Conservation (phyloP, 2,113 vertebrate genomes). For the Otus sunia region DNA sequence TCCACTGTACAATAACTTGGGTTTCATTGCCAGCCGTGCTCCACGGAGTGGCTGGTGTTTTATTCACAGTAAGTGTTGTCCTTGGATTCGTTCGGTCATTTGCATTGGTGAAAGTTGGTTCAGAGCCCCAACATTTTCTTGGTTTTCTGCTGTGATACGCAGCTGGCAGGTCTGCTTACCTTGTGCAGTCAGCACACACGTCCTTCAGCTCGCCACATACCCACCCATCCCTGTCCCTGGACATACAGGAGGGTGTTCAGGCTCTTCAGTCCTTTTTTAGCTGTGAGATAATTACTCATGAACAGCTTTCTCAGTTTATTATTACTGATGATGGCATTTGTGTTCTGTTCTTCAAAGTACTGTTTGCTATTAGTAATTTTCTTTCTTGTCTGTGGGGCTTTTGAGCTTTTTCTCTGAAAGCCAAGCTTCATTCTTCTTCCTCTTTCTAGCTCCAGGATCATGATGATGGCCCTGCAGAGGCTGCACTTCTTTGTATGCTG, state of each 20-base stretch:
- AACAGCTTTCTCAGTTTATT: background rate
- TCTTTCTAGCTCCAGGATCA: background rate
- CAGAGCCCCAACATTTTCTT: background rate
- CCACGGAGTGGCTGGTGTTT: background rate
- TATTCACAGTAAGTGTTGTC: background rate
- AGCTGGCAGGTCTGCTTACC: background rate
- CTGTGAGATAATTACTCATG: background rate
- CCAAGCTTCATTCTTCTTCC: background rate
- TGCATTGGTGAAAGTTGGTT: background rate
- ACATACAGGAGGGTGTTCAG: background rate
- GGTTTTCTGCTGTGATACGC: background rate
- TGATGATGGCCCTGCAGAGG: background rate
- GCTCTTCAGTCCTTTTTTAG: background rate
- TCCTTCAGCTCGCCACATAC: background rate
- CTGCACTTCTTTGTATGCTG: background rate
- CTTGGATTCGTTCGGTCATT: background rate
- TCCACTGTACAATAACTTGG: background rate
- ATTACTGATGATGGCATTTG: background rate
- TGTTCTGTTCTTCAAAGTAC: background rate
- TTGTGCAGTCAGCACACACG: background rate
- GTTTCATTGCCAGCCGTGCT: background rate
- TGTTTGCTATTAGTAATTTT: background rate
- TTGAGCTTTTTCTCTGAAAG: background rate
- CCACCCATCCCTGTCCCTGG: background rate
- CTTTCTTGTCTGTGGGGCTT: background rate